phyloP scores from a whole-genome alignment of 2,113 vertebrate species.

The Canis aureus region DNA sequence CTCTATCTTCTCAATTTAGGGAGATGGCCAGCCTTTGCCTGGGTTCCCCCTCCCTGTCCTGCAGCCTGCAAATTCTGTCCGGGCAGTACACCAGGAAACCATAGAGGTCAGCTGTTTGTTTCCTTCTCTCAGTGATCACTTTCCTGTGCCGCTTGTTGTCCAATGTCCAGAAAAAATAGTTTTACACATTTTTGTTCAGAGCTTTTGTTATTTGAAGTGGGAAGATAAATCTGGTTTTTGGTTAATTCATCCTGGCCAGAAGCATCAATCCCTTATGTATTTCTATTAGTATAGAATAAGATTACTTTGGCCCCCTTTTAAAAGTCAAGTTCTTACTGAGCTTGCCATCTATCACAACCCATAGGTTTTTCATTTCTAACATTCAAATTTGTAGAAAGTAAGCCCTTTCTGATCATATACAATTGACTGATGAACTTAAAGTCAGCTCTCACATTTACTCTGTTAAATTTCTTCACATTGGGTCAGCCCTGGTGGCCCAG shows the following conservation, averaged over 20 bases:
- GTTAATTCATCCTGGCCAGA: not conserved
- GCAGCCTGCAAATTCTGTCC: not conserved
- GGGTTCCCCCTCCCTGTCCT: not conserved
- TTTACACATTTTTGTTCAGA: not conserved
- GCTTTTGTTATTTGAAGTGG: constrained; percentile 1
- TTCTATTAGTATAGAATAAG: not conserved
- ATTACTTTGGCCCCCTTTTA: not conserved
- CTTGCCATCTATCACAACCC: not conserved
- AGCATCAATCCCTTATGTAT: not conserved
- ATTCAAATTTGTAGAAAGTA: not conserved
- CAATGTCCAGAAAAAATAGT: not conserved
- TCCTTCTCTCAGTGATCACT: not conserved
- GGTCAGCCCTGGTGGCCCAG: no score
- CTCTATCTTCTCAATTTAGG: not conserved
- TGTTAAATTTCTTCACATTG: constrained; percentile 6
- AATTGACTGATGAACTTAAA: not conserved
- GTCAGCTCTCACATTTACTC: constrained; percentile 16
- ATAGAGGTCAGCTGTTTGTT: not conserved
- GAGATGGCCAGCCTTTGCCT: not conserved
- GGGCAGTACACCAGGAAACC: not conserved
- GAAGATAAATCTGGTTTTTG: not conserved
- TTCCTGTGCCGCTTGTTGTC: not conserved
- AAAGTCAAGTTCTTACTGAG: not conserved
- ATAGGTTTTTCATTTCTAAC: constrained; percentile 5
- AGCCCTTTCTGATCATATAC: not conserved